Percentiles rank a stretch among this genome's conserved stretches.
Conservation (phyloP, 2,113 vertebrate genomes). For the Castor canadensis region DNA sequence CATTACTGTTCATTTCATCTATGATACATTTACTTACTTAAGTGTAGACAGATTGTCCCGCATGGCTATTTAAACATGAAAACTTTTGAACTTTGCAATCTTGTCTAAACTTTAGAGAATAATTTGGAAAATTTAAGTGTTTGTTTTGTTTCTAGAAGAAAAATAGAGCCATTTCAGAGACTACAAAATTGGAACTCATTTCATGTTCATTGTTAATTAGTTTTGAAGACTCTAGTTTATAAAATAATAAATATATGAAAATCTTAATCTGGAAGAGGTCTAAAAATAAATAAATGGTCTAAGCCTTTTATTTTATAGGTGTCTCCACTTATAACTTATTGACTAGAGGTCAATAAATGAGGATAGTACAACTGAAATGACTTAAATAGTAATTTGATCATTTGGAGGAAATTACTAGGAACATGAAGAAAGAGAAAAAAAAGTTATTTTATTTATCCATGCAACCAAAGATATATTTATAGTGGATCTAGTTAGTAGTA, state of each 20-base stretch:
- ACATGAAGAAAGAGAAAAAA: not conserved
- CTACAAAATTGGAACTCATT: not conserved
- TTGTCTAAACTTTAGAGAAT: not conserved
- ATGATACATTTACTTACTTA: not conserved
- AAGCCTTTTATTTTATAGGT: not conserved
- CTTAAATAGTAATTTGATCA: not conserved
- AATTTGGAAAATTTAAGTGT: not conserved
- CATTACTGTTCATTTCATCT: not conserved
- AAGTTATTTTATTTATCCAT: not conserved
- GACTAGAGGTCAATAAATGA: not conserved
- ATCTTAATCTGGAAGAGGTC: not conserved
- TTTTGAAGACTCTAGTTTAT: not conserved
- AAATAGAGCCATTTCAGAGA: not conserved
- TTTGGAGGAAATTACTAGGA: not conserved
- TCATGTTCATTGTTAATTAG: not conserved
- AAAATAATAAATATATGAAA: not conserved
- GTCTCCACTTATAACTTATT: too few relatives aligned
- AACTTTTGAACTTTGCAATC: not conserved
- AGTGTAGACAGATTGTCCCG: not conserved
- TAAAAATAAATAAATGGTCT: not conserved
- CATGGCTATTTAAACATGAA: not conserved
- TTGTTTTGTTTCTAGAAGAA: not conserved
- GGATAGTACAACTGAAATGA: not conserved
- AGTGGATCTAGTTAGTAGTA: not conserved
- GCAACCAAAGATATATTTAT: not conserved